Evolutionary conservation across 2,113 vertebrate species (phyloP), one percentile per base, ranked within the genome.

Genomic region (Erpornis zantholeuca): DNA sequence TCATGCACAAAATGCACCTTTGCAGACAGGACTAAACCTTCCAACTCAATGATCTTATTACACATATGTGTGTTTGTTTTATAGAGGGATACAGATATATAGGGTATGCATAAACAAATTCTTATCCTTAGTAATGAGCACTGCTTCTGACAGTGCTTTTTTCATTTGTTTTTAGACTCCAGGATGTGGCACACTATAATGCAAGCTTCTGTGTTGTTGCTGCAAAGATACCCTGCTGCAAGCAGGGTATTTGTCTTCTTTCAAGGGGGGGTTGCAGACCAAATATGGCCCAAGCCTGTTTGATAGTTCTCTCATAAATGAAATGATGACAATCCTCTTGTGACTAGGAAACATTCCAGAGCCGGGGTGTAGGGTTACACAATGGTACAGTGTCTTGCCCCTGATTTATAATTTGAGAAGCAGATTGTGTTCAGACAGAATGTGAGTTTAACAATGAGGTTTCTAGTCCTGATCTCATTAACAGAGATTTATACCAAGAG

Each of bases 361-460:
- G 92, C 85, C 4, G 0, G 94, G 88, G 94, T 97, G 92, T 97
- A 94, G 90, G 69, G 94, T 95, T 96, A 96, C 94, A 96, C 95
- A 97, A 96, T 95, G 93, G 95, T 94, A 96, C 94, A 96, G 96
- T 97, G 95, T 97, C 95, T 95, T 88, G 84, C 90, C 93, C 76
- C 76, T 96, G 96, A 97, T 96, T 97, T 97, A 96, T 97, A 95
- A 96, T 97, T 97, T 97, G 94, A 95, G 93, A 93, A 96, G 92
- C 93, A 95, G 93, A 97, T 96, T 96, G 92, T 33, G 14, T 96
- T 96, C 96, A 94, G 94, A 71, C 94, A 96, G 92, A 95, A 97
- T 93, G 93, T 77, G 79, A 96, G 90, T 27, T 53, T 94, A 97
- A 97, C 96, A 96, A 96, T 96, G 94, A 95, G 64, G 82, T 95